phyloP scores from a whole-genome alignment of 2,888 invertebrate species.

The Drosophila tanythrix region DNA sequence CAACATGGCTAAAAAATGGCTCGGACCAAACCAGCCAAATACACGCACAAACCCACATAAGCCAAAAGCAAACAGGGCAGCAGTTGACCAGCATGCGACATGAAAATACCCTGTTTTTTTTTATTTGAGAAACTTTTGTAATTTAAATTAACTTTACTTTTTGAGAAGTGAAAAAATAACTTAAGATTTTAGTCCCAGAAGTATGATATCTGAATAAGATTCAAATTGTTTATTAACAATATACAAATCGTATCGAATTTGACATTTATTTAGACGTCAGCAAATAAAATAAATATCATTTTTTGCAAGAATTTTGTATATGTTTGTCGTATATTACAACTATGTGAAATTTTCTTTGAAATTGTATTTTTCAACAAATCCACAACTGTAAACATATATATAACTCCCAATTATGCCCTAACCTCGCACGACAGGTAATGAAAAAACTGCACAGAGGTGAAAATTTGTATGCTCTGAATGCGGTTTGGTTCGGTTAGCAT shows the following conservation, averaged over 20 bases:
- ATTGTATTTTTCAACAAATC: background rate
- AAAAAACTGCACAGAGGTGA: background rate
- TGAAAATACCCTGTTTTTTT: constrained; percentile 16
- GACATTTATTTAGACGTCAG: background rate
- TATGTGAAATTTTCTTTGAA: background rate
- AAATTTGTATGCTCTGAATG: constrained; percentile 2
- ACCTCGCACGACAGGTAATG: background rate
- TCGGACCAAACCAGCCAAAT: constrained; percentile 26
- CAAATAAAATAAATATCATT: background rate
- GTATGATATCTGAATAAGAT: background rate
- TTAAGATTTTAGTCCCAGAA: background rate
- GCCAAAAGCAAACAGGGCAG: constrained; percentile 29
- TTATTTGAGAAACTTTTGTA: background rate
- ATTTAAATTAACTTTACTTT: background rate
- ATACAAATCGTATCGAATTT: background rate
- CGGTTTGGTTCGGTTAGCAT: constrained; percentile 13
- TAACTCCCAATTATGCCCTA: background rate
- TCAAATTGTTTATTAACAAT: background rate
- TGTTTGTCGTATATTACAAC: background rate
- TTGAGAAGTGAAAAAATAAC: background rate
- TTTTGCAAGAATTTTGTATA: background rate
- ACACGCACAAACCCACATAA: constrained; percentile 28
- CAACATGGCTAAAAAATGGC: constrained; percentile 61
- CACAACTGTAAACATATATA: background rate
- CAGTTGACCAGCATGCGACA: background rate